Evolutionary conservation across 2,797 vertebrate genomes (phyloP).

Genomic region (Sebastes paucispinis): DNA sequence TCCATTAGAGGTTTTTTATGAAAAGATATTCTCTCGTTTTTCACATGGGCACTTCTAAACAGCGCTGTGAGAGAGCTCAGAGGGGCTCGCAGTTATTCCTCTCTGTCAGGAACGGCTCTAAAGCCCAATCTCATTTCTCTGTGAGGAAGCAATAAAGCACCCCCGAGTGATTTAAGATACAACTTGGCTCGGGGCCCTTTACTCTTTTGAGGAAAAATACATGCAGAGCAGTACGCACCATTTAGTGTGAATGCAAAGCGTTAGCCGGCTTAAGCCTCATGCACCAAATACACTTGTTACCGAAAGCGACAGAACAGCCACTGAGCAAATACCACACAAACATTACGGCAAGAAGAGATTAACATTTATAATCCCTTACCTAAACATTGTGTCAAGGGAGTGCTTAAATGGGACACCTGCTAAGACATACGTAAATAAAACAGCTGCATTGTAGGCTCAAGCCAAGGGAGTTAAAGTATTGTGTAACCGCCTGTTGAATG

Average conservation of each 20-base stretch:
- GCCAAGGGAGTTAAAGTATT: constrained; percentile 21
- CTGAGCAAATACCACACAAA: constrained; percentile 66
- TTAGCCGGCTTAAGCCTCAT: constrained; percentile 46
- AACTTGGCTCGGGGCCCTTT: constrained; percentile 46
- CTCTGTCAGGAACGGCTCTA: constrained; percentile 55
- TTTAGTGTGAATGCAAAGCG: constrained; percentile 53
- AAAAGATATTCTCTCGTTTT: constrained; percentile 71
- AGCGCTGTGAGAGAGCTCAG: constrained; percentile 36
- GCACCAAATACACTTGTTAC: constrained; percentile 51
- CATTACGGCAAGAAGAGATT: constrained; percentile 47
- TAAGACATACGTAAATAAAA: constrained; percentile 52
- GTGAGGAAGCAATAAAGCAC: constrained; percentile 71
- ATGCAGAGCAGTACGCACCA: constrained; percentile 27
- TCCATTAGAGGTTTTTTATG: constrained; percentile 72
- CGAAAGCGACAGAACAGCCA: constrained; percentile 46
- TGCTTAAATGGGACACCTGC: constrained; percentile 58
- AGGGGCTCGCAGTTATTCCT: constrained; percentile 56
- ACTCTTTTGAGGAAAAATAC: constrained; percentile 55
- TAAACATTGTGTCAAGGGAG: constrained; percentile 62
- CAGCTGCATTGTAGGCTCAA: constrained; percentile 36
- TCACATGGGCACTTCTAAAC: constrained; percentile 51
- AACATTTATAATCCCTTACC: constrained; percentile 61
- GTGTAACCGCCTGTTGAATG: constrained; percentile 20
- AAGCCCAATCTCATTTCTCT: constrained; percentile 67
- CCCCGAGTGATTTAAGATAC: constrained; percentile 67